Percentiles rank a stretch among this genome's conserved stretches.
phyloP scores from a whole-genome alignment of 2,113 vertebrate genomes.

The Nannospalax galili region DNA sequence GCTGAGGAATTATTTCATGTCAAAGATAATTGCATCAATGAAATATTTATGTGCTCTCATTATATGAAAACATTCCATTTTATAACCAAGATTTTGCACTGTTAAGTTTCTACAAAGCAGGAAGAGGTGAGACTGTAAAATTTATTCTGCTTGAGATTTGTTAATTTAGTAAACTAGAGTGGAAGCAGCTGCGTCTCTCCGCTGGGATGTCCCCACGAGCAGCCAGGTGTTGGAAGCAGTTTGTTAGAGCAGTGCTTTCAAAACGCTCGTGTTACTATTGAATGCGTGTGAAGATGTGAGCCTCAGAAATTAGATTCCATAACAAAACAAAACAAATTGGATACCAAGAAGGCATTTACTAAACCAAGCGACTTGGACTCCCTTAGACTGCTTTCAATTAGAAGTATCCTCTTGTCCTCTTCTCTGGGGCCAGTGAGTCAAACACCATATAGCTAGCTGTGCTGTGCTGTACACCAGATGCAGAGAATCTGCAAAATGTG shows the following conservation, averaged over 20 bases:
- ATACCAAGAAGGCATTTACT: neutral
- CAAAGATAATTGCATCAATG: constrained; percentile 82
- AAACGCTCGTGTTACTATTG: neutral
- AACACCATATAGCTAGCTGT: neutral
- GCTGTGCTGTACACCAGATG: fast-evolving
- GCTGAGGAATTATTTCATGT: constrained; percentile 79
- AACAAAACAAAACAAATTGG: constrained; percentile 1
- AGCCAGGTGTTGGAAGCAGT: neutral
- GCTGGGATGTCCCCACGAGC: neutral
- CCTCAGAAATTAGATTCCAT: neutral
- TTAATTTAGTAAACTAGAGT: constrained; percentile 2
- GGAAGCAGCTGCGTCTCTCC: neutral
- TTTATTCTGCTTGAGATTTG: neutral
- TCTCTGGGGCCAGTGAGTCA: neutral
- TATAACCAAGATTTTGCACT: constrained; percentile 69
- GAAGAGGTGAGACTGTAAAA: constrained; percentile 30
- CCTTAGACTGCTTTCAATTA: neutral
- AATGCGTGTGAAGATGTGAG: neutral
- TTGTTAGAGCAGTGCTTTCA: neutral
- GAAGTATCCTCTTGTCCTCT: neutral
- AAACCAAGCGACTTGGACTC: neutral
- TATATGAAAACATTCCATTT: constrained; percentile 77
- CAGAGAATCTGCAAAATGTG: neutral
- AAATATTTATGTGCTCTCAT: constrained; percentile 86
- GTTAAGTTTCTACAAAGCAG: constrained; percentile 1